phyloP scores from a whole-genome alignment of 2,113 vertebrate species.

The Morone chrysops region DNA sequence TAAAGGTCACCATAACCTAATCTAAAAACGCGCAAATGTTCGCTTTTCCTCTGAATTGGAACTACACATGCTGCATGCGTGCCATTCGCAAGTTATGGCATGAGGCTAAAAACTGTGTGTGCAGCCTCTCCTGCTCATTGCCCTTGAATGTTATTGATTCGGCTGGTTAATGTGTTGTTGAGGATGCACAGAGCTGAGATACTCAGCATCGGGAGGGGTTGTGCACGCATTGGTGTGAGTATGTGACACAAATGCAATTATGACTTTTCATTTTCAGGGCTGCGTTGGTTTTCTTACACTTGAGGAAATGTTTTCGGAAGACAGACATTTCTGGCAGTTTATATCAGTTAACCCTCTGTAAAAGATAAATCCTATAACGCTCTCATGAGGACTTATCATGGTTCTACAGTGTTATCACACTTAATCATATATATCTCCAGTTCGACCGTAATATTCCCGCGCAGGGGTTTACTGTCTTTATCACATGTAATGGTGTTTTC shows the following conservation, averaged over 20 bases:
- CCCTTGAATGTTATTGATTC: slow-evolving; percentile 81
- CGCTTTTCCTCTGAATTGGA: accelerated
- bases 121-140: slow-evolving; percentile 51
- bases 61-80: neutral
- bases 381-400: neutral
- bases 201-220: slow-evolving; percentile 31
- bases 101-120: slow-evolving; percentile 1
- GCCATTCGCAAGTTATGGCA: slow-evolving; percentile 20
- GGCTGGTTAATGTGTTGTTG: slow-evolving; percentile 64
- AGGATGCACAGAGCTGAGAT: slow-evolving; percentile 58
- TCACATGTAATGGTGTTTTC: neutral
- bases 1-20: slow-evolving; percentile 44
- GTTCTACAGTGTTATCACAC: neutral
- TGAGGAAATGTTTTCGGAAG: neutral
- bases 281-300: slow-evolving; percentile 23
- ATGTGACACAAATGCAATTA: slow-evolving; percentile 53
- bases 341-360: neutral
- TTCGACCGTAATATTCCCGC: neutral
- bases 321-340: neutral
- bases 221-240: slow-evolving; percentile 41
- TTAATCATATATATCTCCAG: neutral
- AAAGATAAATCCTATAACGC: neutral
- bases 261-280: slow-evolving; percentile 22
- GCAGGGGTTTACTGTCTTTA: neutral
- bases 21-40: neutral